Evolutionary conservation across 2,113 vertebrate genomes (phyloP).

Genomic region (Mus spicilegus): DNA sequence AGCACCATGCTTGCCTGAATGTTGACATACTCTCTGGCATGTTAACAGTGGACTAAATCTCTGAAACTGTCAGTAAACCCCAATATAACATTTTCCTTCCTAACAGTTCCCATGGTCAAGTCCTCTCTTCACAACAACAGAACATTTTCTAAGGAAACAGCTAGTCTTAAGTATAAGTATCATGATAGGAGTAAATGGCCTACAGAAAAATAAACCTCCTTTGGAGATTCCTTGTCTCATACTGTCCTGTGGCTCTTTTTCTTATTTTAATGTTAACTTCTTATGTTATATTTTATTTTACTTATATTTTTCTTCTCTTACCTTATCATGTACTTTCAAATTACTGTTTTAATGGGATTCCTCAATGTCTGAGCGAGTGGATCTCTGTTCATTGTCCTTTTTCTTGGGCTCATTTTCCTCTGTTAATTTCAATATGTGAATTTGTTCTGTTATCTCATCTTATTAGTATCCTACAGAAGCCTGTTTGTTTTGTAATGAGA

Average conservation of each 20-base stretch:
- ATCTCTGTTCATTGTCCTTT: not conserved
- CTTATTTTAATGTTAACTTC: too few relatives aligned
- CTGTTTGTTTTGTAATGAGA: not conserved
- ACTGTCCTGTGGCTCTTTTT: not conserved
- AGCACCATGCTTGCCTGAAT: not conserved
- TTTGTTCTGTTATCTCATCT: too few relatives aligned
- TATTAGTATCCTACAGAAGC: not conserved
- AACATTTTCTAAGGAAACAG: not conserved
- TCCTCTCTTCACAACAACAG: not conserved
- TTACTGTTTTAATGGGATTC: not conserved
- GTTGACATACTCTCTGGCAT: not conserved
- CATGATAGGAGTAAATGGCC: not conserved
- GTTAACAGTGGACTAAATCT: not conserved
- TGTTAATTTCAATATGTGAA: not conserved
- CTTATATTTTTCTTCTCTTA: not conserved
- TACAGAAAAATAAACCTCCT: not conserved
- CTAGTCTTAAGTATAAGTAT: too few relatives aligned
- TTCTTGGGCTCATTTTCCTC: not conserved
- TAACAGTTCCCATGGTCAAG: not conserved
- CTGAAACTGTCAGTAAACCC: not conserved
- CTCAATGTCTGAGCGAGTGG: not conserved
- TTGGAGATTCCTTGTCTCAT: not conserved
- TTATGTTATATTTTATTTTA: not conserved
- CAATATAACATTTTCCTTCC: not conserved
- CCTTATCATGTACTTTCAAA: not conserved